phyloP scores from a whole-genome alignment of 2,113 vertebrate genomes.

The Neolamprologus brichardi region DNA sequence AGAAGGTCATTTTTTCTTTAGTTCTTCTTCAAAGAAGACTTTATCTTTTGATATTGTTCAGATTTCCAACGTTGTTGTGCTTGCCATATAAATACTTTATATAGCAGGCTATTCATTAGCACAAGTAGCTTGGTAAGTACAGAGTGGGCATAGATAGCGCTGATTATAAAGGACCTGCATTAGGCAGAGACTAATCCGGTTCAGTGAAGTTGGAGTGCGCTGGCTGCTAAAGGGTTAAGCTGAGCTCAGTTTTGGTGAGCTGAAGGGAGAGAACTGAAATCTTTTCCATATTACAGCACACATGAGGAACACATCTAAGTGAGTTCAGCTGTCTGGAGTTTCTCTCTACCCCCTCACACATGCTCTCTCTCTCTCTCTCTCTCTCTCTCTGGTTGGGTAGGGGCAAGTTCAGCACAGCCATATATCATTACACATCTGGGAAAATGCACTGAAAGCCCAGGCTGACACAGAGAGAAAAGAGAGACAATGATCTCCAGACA shows the following conservation, averaged over 20 bases:
- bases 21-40: not conserved
- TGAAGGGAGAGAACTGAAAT: constrained; percentile 49
- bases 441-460: constrained; percentile 39
- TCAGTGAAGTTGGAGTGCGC: not conserved
- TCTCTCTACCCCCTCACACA: constrained; percentile 18
- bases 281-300: constrained; percentile 75
- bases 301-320: constrained; percentile 72
- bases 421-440: constrained; percentile 76
- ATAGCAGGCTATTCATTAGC: not conserved
- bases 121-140: not conserved
- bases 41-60: not conserved
- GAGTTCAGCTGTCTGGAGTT: constrained; percentile 72
- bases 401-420: constrained; percentile 43
- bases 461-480: constrained; percentile 23
- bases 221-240: constrained; percentile 61
- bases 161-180: not conserved
- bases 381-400: constrained; percentile 20
- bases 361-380: not conserved
- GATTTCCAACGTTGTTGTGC: not conserved
- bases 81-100: not conserved
- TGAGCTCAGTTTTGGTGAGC: constrained; percentile 37
- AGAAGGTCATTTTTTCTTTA: not conserved
- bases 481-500: constrained; percentile 2
- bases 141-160: not conserved
- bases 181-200: not conserved